A percentile compares a stretch with the other conserved stretches of the same genome.
These are phyloP conservation scores for Balanococcus diminutus DNA, from an alignment of 2,888 invertebrate species.

Conservation along the genomic window DNA sequence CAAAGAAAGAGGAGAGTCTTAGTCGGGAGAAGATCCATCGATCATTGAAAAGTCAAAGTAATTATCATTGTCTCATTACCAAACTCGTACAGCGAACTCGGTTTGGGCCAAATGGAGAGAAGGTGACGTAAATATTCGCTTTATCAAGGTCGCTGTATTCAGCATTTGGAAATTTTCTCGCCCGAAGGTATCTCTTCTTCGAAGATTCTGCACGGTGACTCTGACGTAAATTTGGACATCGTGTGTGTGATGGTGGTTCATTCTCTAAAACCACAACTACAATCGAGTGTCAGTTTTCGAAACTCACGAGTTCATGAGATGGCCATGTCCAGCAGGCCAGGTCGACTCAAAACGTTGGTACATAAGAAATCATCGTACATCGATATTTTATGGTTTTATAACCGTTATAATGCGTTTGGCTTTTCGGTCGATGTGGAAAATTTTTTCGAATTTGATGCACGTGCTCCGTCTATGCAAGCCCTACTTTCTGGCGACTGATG, in stretches of 20 bases:
- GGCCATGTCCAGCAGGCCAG: background rate
- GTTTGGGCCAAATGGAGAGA: background rate
- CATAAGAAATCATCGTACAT: background rate
- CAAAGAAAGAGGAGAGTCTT: background rate
- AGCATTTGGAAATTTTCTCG: background rate
- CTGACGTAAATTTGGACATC: background rate
- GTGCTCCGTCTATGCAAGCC: background rate
- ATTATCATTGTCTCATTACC: background rate
- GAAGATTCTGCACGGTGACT: too few relatives aligned
- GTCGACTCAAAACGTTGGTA: background rate
- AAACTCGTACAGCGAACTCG: background rate
- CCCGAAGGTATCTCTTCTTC: background rate
- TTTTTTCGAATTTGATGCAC: background rate
- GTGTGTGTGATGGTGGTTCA: background rate
- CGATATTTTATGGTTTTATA: background rate
- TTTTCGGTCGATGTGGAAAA: background rate
- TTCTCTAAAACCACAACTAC: background rate
- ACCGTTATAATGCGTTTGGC: background rate
- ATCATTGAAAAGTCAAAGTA: background rate
- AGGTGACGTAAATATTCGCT: background rate
- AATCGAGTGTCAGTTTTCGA: background rate
- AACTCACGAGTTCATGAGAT: background rate
- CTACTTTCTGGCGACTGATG: background rate
- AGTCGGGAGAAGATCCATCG: background rate
- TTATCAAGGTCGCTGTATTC: background rate